Conservation (phyloP, 2,113 vertebrate species). For the Cariama cristata region DNA sequence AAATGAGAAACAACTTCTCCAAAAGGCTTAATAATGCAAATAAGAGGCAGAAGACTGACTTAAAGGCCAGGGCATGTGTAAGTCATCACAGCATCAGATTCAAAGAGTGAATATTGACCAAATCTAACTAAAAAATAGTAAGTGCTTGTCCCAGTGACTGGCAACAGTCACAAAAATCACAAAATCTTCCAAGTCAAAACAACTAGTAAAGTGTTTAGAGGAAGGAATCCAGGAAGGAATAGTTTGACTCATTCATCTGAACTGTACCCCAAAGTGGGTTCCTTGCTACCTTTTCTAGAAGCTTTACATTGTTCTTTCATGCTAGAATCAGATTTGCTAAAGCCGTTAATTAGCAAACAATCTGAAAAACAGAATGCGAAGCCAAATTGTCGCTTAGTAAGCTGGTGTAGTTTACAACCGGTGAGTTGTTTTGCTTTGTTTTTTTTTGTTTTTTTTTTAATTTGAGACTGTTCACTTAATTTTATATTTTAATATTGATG, state of each 20-base stretch:
- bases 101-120: neutral
- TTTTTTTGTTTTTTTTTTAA: neutral
- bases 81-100: neutral
- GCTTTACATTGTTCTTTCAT: neutral
- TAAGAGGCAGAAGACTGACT: neutral
- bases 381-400: fast-evolving
- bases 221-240: neutral
- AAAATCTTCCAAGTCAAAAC: neutral
- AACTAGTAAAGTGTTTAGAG: neutral
- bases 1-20: neutral
- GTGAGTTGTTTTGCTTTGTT: neutral
- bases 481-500: neutral
- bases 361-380: neutral
- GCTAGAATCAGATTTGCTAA: neutral
- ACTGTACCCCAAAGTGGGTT: fast-evolving
- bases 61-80: neutral
- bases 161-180: neutral
- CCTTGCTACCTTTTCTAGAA: neutral
- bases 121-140: neutral
- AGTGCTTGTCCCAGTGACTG: neutral
- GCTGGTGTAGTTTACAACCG: neutral
- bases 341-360: neutral
- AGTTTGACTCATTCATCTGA: neutral
- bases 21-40: neutral
- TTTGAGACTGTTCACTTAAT: neutral